Evolutionary conservation across 1,140 invertebrate genomes (phyloP).

Genomic region (Cephus cinctus): DNA sequence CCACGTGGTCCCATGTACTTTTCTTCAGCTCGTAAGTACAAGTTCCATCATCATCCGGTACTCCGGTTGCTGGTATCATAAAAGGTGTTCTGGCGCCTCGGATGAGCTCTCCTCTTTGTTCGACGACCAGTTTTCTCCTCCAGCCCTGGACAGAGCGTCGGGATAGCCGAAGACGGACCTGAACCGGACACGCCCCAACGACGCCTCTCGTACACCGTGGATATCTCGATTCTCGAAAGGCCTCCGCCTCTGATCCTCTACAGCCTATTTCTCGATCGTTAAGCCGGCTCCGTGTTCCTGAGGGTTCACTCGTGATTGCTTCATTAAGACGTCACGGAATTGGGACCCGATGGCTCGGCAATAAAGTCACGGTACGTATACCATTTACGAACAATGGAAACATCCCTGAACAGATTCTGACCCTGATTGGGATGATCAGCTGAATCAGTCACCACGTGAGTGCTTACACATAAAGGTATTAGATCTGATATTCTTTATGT

Average conservation of each 20-base stretch:
- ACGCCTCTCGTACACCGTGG: conserved; percentile 13
- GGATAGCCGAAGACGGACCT: conserved; percentile 9
- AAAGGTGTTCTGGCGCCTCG: background rate
- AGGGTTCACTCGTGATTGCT: conserved; percentile 18
- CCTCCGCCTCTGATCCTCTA: too few relatives aligned
- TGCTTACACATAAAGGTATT: too few relatives aligned
- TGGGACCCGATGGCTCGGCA: too few relatives aligned
- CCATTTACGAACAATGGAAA: too few relatives aligned
- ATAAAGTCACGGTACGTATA: too few relatives aligned
- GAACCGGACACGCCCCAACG: conserved; percentile 21
- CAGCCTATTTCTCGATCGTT: conserved; percentile 6
- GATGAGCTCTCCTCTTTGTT: background rate
- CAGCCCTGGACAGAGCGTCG: too few relatives aligned
- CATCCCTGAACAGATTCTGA: too few relatives aligned
- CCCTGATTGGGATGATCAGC: too few relatives aligned
- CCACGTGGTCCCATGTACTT: too few relatives aligned
- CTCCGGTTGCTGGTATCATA: background rate
- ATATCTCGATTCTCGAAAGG: background rate
- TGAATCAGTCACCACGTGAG: too few relatives aligned
- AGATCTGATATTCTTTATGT: background rate
- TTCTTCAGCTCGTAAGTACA: too few relatives aligned
- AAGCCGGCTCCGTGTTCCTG: background rate
- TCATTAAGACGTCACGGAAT: conserved; percentile 24
- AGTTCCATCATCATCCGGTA: too few relatives aligned
- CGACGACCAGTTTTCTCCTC: background rate